Conservation (phyloP, 1,140 invertebrate genomes). For the Musca vetustissima region DNA sequence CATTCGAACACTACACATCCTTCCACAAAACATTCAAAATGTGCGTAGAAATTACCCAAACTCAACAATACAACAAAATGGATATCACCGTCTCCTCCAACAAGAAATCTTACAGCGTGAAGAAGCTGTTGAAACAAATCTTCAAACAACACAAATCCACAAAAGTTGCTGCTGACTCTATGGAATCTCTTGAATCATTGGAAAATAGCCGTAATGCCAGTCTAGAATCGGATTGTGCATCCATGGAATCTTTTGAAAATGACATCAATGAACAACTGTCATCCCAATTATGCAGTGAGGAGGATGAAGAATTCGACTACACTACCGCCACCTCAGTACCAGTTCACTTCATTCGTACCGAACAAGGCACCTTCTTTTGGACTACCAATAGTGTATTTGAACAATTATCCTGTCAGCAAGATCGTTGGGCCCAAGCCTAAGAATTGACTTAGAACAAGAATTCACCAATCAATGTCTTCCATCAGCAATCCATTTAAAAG, state of each 20-base stretch:
- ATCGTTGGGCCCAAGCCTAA: slow-evolving; percentile 60
- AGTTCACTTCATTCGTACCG: slow-evolving; percentile 60
- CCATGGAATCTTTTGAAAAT: slow-evolving; percentile 47
- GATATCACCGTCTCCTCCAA: slow-evolving; percentile 28
- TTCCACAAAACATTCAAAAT: slow-evolving; percentile 31
- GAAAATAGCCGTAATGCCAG: slow-evolving; percentile 51
- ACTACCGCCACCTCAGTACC: slow-evolving; percentile 56
- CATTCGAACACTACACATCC: too few relatives aligned
- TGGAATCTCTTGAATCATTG: slow-evolving; percentile 50
- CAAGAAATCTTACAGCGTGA: slow-evolving; percentile 53
- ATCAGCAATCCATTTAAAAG: too few relatives aligned
- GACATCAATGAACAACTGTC: slow-evolving; percentile 51
- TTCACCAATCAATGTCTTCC: too few relatives aligned
- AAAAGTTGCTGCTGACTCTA: slow-evolving; percentile 49
- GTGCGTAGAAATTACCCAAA: slow-evolving; percentile 35
- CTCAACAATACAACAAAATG: slow-evolving; percentile 41
- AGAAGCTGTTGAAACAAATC: slow-evolving; percentile 48
- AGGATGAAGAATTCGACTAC: slow-evolving; percentile 47
- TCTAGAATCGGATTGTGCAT: slow-evolving; percentile 33
- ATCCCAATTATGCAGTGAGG: slow-evolving; percentile 42
- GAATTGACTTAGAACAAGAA: too few relatives aligned
- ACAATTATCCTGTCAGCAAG: slow-evolving; percentile 52
- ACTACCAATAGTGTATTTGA: slow-evolving; percentile 56
- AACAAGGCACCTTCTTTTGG: slow-evolving; percentile 62
- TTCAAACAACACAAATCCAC: slow-evolving; percentile 43